These are phyloP conservation scores for Plemyria rubiginata DNA, from an alignment of 2,888 invertebrate genomes.

Conservation along the genomic window DNA sequence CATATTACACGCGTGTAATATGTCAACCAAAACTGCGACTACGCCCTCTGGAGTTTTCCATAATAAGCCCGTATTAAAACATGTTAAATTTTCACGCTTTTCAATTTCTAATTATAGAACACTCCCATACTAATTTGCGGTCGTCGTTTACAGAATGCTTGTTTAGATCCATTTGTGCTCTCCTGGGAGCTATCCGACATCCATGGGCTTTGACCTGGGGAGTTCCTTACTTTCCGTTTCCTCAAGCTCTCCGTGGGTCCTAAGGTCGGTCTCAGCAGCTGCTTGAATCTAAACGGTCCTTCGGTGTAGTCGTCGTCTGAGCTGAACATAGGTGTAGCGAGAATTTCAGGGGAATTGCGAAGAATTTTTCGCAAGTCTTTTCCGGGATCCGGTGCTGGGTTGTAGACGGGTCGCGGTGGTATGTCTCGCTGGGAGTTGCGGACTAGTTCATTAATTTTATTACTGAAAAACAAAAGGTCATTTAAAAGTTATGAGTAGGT, in stretches of 20 bases:
- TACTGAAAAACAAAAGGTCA: slow-evolving; percentile 29
- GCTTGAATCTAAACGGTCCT: slow-evolving; percentile 88
- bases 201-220: slow-evolving; percentile 76
- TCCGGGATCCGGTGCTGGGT: slow-evolving; percentile 71
- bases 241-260: slow-evolving; percentile 89
- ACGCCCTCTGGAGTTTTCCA: too few relatives aligned
- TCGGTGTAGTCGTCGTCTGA: slow-evolving; percentile 84
- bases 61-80: neutral
- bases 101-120: slow-evolving; percentile 64
- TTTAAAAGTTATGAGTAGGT: too few relatives aligned
- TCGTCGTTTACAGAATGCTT: slow-evolving; percentile 72
- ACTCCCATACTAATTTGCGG: slow-evolving; percentile 81
- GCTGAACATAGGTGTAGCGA: slow-evolving; percentile 75
- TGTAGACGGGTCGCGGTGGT: slow-evolving; percentile 67
- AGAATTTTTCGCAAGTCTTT: slow-evolving; percentile 78
- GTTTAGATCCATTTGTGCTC: slow-evolving; percentile 68
- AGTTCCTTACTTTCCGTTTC: slow-evolving; percentile 84
- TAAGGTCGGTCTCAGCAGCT: slow-evolving; percentile 86
- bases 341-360: slow-evolving; percentile 77
- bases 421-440: slow-evolving; percentile 63
- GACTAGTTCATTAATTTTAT: slow-evolving; percentile 80
- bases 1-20: too few relatives aligned
- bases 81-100: neutral
- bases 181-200: slow-evolving; percentile 81
- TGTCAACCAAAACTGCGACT: too few relatives aligned